A percentile compares a stretch with the other conserved stretches of the same genome.
Conservation (phyloP, 2,888 invertebrate genomes). For the Bhutanitis thaidina region DNA sequence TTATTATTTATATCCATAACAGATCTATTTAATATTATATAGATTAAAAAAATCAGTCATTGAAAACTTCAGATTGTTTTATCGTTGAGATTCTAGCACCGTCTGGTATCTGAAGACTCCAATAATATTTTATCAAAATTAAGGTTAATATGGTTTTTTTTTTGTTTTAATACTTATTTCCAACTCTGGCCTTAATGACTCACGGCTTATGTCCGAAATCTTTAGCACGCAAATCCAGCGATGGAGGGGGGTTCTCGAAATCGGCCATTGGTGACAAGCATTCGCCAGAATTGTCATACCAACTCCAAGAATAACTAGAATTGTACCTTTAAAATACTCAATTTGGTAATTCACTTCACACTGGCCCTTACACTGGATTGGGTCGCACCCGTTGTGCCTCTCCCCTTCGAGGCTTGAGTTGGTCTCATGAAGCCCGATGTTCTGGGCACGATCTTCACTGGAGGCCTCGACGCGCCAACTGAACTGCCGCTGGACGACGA, state of each 20-base stretch:
- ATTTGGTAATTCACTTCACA: conserved; percentile 45
- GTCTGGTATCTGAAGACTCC: conserved; percentile 69
- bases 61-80: conserved; percentile 68
- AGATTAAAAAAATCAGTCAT: conserved; percentile 64
- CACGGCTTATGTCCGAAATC: too few relatives aligned
- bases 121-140: conserved; percentile 58
- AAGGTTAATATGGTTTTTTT: conserved; percentile 23
- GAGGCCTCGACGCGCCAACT: conserved; percentile 69
- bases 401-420: conserved; percentile 90
- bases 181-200: conserved; percentile 16
- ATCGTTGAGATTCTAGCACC: conserved; percentile 69
- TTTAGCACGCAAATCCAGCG: too few relatives aligned
- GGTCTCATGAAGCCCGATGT: conserved; percentile 90
- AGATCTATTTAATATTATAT: conserved; percentile 49
- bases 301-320: neutral
- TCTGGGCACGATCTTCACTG: conserved; percentile 54
- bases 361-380: conserved; percentile 52
- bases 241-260: too few relatives aligned
- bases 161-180: conserved; percentile 28
- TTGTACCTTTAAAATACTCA: conserved; percentile 19
- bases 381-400: conserved; percentile 55
- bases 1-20: conserved; percentile 32
- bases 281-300: neutral
- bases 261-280: neutral
- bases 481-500: conserved; percentile 73